phyloP scores from a whole-genome alignment of 2,113 vertebrate species.

The Laterallus jamaicensis region DNA sequence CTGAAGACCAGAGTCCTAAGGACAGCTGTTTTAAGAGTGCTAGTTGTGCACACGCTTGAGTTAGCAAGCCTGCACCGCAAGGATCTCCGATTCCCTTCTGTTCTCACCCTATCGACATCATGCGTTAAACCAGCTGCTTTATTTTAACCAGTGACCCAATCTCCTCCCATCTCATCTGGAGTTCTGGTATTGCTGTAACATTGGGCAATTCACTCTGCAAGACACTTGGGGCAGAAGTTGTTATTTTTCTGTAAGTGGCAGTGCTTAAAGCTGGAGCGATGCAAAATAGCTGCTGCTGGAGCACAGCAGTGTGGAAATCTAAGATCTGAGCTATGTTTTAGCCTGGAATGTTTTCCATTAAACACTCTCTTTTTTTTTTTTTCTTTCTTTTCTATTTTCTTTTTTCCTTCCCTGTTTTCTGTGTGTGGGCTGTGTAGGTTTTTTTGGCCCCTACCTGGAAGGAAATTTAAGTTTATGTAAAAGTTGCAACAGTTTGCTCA shows the following conservation, averaged over 20 bases:
- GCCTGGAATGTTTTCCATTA: not conserved
- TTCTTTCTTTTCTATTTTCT: not conserved
- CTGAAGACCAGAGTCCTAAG: conserved; percentile 39
- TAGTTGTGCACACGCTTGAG: not conserved
- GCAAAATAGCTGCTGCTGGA: not conserved
- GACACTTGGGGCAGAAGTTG: not conserved
- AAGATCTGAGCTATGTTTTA: not conserved
- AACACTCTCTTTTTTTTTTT: not conserved
- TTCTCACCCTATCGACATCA: conserved; percentile 49
- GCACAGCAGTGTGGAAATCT: not conserved
- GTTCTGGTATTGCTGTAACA: conserved; percentile 63
- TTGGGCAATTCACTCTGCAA: conserved; percentile 27
- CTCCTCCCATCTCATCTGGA: conserved; percentile 36
- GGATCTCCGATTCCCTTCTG: conserved; percentile 61
- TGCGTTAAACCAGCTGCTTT: conserved; percentile 30
- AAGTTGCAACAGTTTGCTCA: not conserved
- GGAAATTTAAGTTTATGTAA: not conserved
- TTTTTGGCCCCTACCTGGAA: not conserved
- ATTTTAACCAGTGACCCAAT: not conserved
- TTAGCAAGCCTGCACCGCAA: conserved; percentile 45
- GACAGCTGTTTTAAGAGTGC: not conserved
- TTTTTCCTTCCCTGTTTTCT: not conserved
- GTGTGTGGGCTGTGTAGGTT: not conserved
- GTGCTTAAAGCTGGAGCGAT: not conserved
- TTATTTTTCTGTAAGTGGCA: not conserved